Percentiles rank a stretch among this genome's conserved stretches.
These are phyloP conservation scores for Hapalemur alaotrensis DNA, from an alignment of 2,797 vertebrate species.

Conservation along the genomic window DNA sequence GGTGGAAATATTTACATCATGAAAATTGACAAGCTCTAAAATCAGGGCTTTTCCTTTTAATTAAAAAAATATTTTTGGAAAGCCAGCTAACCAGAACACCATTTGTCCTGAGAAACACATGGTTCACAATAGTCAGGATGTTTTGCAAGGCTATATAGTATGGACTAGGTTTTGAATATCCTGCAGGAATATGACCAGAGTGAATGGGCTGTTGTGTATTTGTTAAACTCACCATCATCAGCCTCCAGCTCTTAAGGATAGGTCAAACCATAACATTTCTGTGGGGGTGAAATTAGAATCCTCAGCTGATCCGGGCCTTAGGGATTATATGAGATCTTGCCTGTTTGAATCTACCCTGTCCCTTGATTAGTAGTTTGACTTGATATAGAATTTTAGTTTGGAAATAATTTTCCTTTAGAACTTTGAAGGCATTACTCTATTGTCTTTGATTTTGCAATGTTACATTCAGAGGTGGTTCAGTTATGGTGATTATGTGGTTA, in stretches of 20 bases:
- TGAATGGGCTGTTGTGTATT: not conserved
- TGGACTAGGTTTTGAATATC: not conserved
- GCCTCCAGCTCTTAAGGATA: not conserved
- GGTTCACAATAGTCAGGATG: not conserved
- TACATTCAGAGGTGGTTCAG: not conserved
- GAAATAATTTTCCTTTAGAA: not conserved
- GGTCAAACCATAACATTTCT: not conserved
- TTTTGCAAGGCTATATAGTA: not conserved
- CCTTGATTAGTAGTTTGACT: not conserved
- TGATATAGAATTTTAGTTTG: not conserved
- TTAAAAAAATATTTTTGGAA: not conserved
- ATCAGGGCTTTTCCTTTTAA: not conserved
- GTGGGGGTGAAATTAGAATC: not conserved
- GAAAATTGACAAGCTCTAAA: not conserved
- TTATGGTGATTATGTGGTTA: not conserved
- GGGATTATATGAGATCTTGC: not conserved
- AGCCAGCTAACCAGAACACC: not conserved
- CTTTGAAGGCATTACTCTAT: not conserved
- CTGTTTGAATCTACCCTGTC: not conserved
- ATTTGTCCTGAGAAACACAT: not conserved
- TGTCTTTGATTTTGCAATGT: not conserved
- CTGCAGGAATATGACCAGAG: not conserved
- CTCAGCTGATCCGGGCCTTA: not conserved
- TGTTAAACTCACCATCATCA: not conserved
- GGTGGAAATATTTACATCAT: not conserved